Base-by-base conservation (phyloP, 2,888 invertebrate genomes). In the Cataglyphis rosenhaueri region DNA sequence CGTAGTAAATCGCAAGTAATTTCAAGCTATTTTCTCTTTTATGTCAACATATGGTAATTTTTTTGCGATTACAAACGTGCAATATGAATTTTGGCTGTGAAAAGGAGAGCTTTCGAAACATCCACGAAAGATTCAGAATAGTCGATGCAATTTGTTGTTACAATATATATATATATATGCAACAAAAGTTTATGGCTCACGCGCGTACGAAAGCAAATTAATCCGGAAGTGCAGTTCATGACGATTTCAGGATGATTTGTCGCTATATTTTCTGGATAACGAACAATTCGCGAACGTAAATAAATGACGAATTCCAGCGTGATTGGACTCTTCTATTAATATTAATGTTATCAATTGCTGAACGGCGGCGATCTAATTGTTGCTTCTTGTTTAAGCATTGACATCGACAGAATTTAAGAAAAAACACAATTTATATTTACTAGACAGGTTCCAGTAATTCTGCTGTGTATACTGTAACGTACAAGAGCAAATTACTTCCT, bases 161-260 rank as follows among this genome's bases (percentile, higher is more conserved):
- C 78, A 75, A 10, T 18, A 38, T 18, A 44, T 48, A 18, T n/a
- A n/a, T 48, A 48, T 48, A 48, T 62, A 57, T 83, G 48, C n/a
- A 78, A 87, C 74, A 75, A 83, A 86, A 85, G 85, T 86, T 88
- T 83, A 84, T 85, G 81, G 83, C 81, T 78, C 81, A 73, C 82
- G 48, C 62, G 75, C 81, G 70, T 84, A 78, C 81, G 85, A 79
- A 48, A 75, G 86, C 81, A 84, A 89, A 87, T 88, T 87, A 85
- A 88, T 59, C 85, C 83, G 85, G 76, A 85, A 82, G 78, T 85
- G 85, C 85, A 78, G 85, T 86, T 83, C 86, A 85, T 82, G 83
- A 82, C 84, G 85, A 85, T 89, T 85, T 84, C 75, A 86, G 84
- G 84, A 85, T 79, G 86, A 81, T 88, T 85, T 81, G 82, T 81